Base-by-base conservation (phyloP, 2,113 vertebrate species). In the Leptodactylus fuscus region DNA sequence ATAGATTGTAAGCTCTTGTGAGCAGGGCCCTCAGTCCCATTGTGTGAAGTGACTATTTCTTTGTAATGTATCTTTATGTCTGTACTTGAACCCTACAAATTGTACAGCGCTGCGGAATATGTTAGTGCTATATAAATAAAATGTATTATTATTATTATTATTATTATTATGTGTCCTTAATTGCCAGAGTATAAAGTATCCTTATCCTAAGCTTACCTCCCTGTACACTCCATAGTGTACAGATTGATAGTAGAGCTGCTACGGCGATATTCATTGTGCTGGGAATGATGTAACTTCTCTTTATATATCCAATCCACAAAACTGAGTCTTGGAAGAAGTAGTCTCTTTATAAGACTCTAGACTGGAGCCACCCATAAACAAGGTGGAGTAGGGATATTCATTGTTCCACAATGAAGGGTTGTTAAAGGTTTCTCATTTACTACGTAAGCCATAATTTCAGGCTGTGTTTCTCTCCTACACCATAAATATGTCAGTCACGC, bases 201-300 rank as follows among this genome's bases (percentile, higher is more conserved):
- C n/a, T n/a, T n/a, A n/a, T n/a, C n/a, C n/a, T n/a, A n/a, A n/a
- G 16, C 74, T 53, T 51, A 76, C 74, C 74, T 51, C 22, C 46
- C 29, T 32, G n/a, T 22, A 76, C 20, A 9, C 46, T 34, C 46
- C 46, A 76, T 11, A 76, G 16, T 11, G 48, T 48, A 51, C 24
- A 48, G 6, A 75, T 3, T 20, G 73, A 32, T 51, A 76, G 0
- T 0, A 51, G 29, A 1, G 46, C 74, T 11, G n/a, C 46, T 4
- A 27, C 9, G 46, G 34, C 10, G 48, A 76, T 51, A 51, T 29
- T 76, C 74, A 76, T 76, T 51, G 27, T 73, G 38, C 20, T 44
- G 70, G 44, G 71, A 48, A 29, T 48, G 13, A 48, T 75, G 46
- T 75, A 27, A 27, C 16, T 4, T 22, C 65, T 69, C 32, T 69